Base-by-base conservation (phyloP, 2,888 invertebrate species). In the Harpalus rufipes region DNA sequence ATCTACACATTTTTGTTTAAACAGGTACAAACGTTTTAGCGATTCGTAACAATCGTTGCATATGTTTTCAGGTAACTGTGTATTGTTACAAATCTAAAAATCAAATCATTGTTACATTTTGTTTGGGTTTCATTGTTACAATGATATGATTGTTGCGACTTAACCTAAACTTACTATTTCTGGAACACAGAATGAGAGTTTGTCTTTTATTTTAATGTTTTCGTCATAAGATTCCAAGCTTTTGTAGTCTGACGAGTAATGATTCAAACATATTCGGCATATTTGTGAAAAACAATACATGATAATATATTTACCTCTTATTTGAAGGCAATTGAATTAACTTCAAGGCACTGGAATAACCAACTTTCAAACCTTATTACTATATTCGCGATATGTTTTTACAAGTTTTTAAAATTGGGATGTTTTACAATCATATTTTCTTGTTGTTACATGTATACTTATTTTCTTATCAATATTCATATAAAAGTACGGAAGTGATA, bases 141-240 rank as follows among this genome's bases (percentile, higher is more conserved):
- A 18, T 32, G 32, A 44, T 56, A 3, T 63, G 21, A 25, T 25
- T 25, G 14, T 8, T 25, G 25, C 1, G 25, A 7, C 4, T 21
- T 25, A 18, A 63, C 78, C 84, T 84, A 18, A 63, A 84, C 84
- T 84, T 84, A 84, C 84, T 7, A 78, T 65, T 84, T 84, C 84
- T 21, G 84, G 84, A 10, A 84, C 68, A 58, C 76, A 84, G 32
- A 51, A 78, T 78, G 44, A 78, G 6, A 84, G 44, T 78, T 84
- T 84, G 10, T 84, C 84, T 21, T 39, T 44, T 44, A 84, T 78
- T 63, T 72, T 74, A 12, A 84, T 65, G 7, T 65, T 61, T 63
- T 84, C 84, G 14, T 84, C 84, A 44, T 51, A 44, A 18, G 16
- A 21, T 32, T 65, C 61, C 63, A 84, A 18, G n/a, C 78, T 63